A percentile compares a stretch with the other conserved stretches of the same genome.
phyloP scores from a whole-genome alignment of 2,113 vertebrate genomes.

The mouse (Mus musculus) region GRCm39 chr11:31606501-31607000 shows the following conservation, averaged over 20 bases:
- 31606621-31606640: background rate
- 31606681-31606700: background rate
- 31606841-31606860: background rate
- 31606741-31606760: background rate
- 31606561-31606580: background rate
- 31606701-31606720: background rate
- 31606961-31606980: constrained; percentile 67
- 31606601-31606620: background rate
- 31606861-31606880: constrained; percentile 71
- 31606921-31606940: constrained; percentile 71
- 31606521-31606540: background rate
- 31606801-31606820: background rate
- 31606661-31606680: constrained; percentile 36
- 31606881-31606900: constrained; percentile 73
- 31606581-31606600: background rate
- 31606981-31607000: constrained; percentile 76
- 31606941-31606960: constrained; percentile 79
- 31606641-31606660: background rate
- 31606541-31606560: background rate
- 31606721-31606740: constrained; percentile 18
- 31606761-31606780: background rate
- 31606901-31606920: constrained; percentile 72
- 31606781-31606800: background rate
- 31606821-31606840: background rate
- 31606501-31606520: background rate